Evolutionary conservation across 2,113 vertebrate species (phyloP).

Genomic region (Triplophysa rosa): DNA sequence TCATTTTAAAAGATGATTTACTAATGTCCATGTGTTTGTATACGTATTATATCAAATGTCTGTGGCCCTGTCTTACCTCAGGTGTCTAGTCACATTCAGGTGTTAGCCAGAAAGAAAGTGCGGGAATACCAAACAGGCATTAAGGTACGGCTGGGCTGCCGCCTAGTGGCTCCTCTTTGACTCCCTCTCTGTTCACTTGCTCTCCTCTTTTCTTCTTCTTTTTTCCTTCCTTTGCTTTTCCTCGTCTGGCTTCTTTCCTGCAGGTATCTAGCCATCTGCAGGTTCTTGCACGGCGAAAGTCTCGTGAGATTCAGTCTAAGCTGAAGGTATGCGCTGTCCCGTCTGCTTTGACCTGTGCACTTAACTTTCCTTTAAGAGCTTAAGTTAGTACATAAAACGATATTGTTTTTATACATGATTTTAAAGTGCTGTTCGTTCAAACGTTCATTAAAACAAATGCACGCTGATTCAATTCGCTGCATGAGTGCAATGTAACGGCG

Average conservation of each 20-base stretch:
- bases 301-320: constrained; percentile 97
- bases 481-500: not conserved
- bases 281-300: constrained; percentile 98
- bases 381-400: not conserved
- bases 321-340: constrained; percentile 84
- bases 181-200: constrained; percentile 74
- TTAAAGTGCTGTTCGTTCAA: not conserved
- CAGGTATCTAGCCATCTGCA: constrained; percentile 99
- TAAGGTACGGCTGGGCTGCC: constrained; percentile 83
- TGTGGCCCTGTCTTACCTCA: constrained; percentile 65
- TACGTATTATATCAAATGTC: constrained; percentile 37
- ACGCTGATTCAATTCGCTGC: not conserved
- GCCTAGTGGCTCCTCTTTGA: constrained; percentile 63
- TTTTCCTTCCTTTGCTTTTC: constrained; percentile 66
- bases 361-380: not conserved
- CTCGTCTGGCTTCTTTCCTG: constrained; percentile 64
- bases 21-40: not conserved
- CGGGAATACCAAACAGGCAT: constrained; percentile 98
- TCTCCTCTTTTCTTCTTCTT: constrained; percentile 45
- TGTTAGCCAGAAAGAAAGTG: constrained; percentile 98
- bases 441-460: not conserved
- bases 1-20: not conserved
- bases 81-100: constrained; percentile 99
- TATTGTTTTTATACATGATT: too few relatives aligned
- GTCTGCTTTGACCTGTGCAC: not conserved